Conservation (phyloP, 64 coral and sea anemone genomes). For the Pocillopora damicornis region DNA sequence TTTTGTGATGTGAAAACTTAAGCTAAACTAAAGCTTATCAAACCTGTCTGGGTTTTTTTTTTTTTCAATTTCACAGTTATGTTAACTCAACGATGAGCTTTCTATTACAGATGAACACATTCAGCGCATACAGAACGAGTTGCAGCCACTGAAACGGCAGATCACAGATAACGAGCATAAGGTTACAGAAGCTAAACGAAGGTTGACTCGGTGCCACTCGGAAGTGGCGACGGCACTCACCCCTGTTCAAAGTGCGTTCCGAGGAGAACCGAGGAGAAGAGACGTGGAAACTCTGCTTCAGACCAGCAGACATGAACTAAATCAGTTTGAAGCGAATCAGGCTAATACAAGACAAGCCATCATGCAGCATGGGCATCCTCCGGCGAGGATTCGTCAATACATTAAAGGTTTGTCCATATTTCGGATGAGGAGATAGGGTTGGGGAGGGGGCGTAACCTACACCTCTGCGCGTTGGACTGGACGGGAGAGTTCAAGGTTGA, state of each 20-base stretch:
- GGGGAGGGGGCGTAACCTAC: not conserved
- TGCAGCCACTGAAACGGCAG: constrained; percentile 52
- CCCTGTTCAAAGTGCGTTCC: constrained; percentile 55
- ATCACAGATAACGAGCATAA: constrained; percentile 45
- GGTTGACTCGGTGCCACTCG: not conserved
- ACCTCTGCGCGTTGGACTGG: not conserved
- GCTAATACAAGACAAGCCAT: constrained; percentile 14
- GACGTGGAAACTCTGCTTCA: constrained; percentile 50
- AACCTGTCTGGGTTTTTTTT: too few species aligned
- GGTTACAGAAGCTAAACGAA: constrained; percentile 38
- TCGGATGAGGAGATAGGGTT: too few species aligned
- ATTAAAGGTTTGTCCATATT: constrained; percentile 65
- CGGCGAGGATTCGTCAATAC: constrained; percentile 74
- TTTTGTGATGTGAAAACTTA: too few species aligned
- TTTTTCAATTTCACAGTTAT: too few species aligned
- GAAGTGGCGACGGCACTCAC: constrained; percentile 23
- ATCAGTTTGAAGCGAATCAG: constrained; percentile 4
- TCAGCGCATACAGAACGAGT: constrained; percentile 71
- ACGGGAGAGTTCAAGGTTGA: too few species aligned
- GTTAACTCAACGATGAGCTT: not conserved
- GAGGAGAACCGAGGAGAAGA: constrained; percentile 53
- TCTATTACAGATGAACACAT: constrained; percentile 68
- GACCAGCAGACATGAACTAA: constrained; percentile 7
- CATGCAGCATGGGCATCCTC: constrained; percentile 29
- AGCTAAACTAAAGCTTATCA: too few species aligned